Evolutionary conservation across 1,140 invertebrate genomes (phyloP), one percentile per base, ranked within the genome.

Genomic region (Popillia japonica): DNA sequence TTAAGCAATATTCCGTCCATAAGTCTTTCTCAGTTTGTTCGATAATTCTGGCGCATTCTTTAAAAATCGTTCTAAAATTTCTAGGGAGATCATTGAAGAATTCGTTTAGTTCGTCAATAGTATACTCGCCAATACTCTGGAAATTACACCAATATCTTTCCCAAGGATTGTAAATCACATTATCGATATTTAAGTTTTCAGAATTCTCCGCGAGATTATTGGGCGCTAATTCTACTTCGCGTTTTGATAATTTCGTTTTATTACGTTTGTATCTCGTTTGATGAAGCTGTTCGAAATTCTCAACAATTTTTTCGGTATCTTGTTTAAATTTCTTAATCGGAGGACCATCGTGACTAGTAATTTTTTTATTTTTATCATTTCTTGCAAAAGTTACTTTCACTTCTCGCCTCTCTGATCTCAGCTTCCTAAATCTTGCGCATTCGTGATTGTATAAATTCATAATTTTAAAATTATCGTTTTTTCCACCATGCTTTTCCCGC

Each of bases 61-160:
- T 79, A 17, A 86, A 77, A 22, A 85, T 40, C 8, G 83, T 40
- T 72, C 78, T 81, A 79, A 85, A 85, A 20, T 72, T 79, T 34
- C 79, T 41, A 10, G 82, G 82, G 64, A 83, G 80, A 44, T 75
- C 78, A 8, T 59, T 17, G 6, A 81, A 77, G 76, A 83, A 82
- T 22, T 78, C 40, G 8, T 82, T 68, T n/a, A 82, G 80, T 40
- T 83, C 78, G 14, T 80, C 61, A 23, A 80, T 78, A 40, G 23
- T 75, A 34, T 84, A 77, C 8, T 75, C 44, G 22, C 78, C 40
- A 14, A 81, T 64, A 75, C 80, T 79, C 17, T 78, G 48, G 10
- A 80, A 77, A 75, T 79, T 81, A 40, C 83, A 74, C 82, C 83
- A 85, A 78, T 81, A 83, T 3, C 83, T 74, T 75, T 81, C 81